These are phyloP conservation scores for Phalacrocorax brasilianus DNA, from an alignment of 2,113 vertebrate genomes.

Conservation along the genomic window DNA sequence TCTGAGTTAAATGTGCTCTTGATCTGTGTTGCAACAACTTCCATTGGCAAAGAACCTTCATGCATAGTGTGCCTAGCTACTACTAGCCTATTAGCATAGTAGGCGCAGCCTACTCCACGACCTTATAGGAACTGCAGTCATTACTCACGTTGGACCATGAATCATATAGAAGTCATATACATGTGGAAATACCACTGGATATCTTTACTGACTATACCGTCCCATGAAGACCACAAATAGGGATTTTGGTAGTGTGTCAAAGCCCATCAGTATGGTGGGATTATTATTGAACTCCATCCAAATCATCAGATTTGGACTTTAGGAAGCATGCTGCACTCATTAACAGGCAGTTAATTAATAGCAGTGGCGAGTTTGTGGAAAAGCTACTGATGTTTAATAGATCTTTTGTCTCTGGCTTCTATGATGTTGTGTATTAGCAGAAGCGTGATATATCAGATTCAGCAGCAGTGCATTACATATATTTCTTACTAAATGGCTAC, in stretches of 20 bases:
- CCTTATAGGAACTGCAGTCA: background rate
- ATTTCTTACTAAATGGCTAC: background rate
- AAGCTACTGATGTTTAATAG: background rate
- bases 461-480: background rate
- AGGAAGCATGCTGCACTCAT: background rate
- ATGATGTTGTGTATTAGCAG: background rate
- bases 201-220: background rate
- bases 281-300: background rate
- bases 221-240: background rate
- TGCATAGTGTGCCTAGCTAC: no score
- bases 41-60: background rate
- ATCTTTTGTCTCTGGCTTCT: background rate
- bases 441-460: rapidly evolving
- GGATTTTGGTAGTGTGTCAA: background rate
- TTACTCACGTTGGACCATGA: background rate
- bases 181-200: background rate
- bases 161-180: background rate
- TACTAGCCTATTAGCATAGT: no score
- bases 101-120: no score
- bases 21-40: background rate
- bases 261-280: background rate
- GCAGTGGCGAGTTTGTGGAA: background rate
- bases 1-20: background rate
- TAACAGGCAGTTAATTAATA: background rate
- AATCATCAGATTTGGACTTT: background rate